Percentiles rank a stretch among this genome's conserved stretches.
These are phyloP conservation scores for Ectropis crepuscularia DNA, from an alignment of 2,888 invertebrate species.

Conservation along the genomic window DNA sequence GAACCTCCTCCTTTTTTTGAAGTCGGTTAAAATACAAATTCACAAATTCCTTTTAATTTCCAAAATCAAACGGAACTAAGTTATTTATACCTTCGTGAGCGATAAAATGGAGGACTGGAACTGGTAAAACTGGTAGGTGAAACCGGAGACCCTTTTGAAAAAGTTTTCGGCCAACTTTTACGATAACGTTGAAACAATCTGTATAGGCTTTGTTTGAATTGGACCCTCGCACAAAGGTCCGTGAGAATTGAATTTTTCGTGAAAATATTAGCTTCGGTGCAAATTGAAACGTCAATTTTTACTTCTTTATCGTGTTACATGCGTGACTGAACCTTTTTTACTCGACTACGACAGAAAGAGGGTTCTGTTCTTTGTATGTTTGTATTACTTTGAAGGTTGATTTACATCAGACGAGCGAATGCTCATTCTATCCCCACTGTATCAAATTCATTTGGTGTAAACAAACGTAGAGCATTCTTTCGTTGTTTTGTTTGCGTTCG, in stretches of 20 bases:
- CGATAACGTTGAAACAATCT: slow-evolving; percentile 31
- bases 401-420: too few relatives aligned
- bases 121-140: slow-evolving; percentile 12
- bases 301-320: background rate
- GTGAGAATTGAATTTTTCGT: slow-evolving; percentile 25
- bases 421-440: too few relatives aligned
- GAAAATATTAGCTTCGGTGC: slow-evolving; percentile 17
- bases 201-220: slow-evolving; percentile 26
- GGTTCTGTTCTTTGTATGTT: too few relatives aligned
- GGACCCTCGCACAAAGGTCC: slow-evolving; percentile 21
- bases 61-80: slow-evolving; percentile 42
- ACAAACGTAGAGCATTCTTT: too few relatives aligned
- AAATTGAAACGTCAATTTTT: slow-evolving; percentile 16
- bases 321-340: too few relatives aligned
- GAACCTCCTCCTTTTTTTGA: too few relatives aligned
- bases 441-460: too few relatives aligned
- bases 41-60: slow-evolving; percentile 48
- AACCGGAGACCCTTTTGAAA: slow-evolving; percentile 32
- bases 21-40: too few relatives aligned
- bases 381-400: too few relatives aligned
- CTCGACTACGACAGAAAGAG: too few relatives aligned
- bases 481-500: too few relatives aligned
- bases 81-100: slow-evolving; percentile 37
- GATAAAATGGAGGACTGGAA: slow-evolving; percentile 10
- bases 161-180: slow-evolving; percentile 24